Percentiles rank a stretch among this genome's conserved stretches.
These are phyloP conservation scores for Nomada hirtipes DNA, from an alignment of 2,888 invertebrate genomes.

Conservation along the genomic window DNA sequence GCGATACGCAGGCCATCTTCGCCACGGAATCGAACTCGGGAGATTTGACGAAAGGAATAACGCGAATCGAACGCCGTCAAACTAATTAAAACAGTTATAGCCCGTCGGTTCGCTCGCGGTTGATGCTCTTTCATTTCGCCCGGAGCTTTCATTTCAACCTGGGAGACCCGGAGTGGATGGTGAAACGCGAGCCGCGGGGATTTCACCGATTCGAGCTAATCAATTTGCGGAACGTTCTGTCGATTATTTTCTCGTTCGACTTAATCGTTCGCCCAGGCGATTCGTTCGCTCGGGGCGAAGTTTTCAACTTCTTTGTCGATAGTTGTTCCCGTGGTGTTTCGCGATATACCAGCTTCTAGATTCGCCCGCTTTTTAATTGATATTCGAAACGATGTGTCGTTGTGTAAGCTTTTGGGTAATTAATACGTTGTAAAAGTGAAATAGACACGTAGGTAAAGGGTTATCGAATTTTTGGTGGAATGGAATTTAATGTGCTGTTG, in stretches of 20 bases:
- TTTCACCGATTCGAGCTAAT: slow-evolving; percentile 32
- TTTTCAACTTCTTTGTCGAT: neutral
- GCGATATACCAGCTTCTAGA: neutral
- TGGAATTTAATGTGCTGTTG: too few relatives aligned
- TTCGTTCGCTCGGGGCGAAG: neutral
- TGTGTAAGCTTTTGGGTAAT: too few relatives aligned
- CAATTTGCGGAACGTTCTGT: slow-evolving; percentile 41
- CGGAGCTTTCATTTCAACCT: neutral
- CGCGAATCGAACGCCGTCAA: slow-evolving; percentile 30
- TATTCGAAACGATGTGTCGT: too few relatives aligned
- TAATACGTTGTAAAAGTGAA: too few relatives aligned
- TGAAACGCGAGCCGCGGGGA: slow-evolving; percentile 1
- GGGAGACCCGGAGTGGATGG: neutral
- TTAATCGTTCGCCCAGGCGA: slow-evolving; percentile 7
- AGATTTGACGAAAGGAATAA: slow-evolving; percentile 46
- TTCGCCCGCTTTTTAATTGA: neutral
- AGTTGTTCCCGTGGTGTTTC: neutral
- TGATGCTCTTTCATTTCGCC: slow-evolving; percentile 48
- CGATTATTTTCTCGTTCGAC: slow-evolving; percentile 42
- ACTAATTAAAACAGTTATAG: slow-evolving; percentile 58
- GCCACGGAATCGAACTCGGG: slow-evolving; percentile 17
- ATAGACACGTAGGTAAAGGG: too few relatives aligned
- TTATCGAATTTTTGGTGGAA: too few relatives aligned
- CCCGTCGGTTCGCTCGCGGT: slow-evolving; percentile 20
- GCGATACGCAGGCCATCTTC: slow-evolving; percentile 4